Evolutionary conservation across 2,888 invertebrate species (phyloP).

Genomic region (Chesias legatella): DNA sequence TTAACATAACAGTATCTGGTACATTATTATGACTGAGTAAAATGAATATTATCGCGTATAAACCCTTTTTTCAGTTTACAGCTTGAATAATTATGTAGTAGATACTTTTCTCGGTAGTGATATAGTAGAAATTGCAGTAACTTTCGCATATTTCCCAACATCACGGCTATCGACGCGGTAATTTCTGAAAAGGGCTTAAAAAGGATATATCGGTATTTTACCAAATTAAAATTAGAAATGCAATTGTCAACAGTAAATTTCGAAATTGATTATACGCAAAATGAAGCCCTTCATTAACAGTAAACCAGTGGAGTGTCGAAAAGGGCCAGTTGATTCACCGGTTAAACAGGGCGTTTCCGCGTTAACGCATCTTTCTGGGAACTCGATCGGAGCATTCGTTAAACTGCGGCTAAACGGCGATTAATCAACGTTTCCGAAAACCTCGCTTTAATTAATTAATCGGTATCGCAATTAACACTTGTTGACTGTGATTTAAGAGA

Average conservation of each 20-base stretch:
- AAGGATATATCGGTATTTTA: too few species aligned
- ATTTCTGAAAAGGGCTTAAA: too few species aligned
- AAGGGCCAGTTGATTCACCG: constrained; percentile 15
- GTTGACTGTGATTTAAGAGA: constrained; percentile 28
- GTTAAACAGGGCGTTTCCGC: constrained; percentile 28
- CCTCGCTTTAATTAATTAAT: constrained; percentile 23
- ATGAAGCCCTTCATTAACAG: constrained; percentile 21
- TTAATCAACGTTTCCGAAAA: constrained; percentile 27
- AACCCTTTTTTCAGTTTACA: too few species aligned
- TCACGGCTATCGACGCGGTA: too few species aligned
- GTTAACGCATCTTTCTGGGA: constrained; percentile 25
- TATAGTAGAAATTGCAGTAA: too few species aligned
- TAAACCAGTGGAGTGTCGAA: constrained; percentile 26
- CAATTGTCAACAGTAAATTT: constrained; percentile 9
- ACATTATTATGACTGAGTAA: too few species aligned
- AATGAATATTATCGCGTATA: too few species aligned
- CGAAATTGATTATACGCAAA: constrained; percentile 23
- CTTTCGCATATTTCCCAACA: too few species aligned
- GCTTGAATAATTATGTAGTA: constrained; percentile 23
- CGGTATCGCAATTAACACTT: constrained; percentile 25
- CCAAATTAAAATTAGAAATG: constrained; percentile 1
- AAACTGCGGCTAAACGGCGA: constrained; percentile 18
- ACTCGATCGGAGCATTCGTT: constrained; percentile 13
- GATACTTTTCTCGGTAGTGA: constrained; percentile 17
- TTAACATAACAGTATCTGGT: too few species aligned